phyloP scores from a whole-genome alignment of 2,888 invertebrate genomes.

The Lasioglossum zephyrum region DNA sequence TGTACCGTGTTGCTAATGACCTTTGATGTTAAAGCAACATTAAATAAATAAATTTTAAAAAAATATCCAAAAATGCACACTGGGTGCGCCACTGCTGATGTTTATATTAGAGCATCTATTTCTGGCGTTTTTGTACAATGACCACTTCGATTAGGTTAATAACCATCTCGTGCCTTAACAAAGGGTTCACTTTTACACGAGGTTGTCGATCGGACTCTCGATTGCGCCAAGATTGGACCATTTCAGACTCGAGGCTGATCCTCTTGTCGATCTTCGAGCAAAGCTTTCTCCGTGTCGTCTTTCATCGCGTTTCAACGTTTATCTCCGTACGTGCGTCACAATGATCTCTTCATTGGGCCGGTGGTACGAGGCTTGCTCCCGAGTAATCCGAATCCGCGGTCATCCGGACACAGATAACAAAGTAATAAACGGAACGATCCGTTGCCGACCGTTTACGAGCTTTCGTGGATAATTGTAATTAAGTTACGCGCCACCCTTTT shows the following conservation, averaged over 20 bases:
- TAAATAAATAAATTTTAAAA: too few species aligned
- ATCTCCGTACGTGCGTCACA: constrained; percentile 35
- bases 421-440: constrained; percentile 6
- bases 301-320: constrained; percentile 30
- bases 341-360: constrained; percentile 35
- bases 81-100: too few species aligned
- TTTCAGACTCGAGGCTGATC: not conserved
- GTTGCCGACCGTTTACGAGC: not conserved
- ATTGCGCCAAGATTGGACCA: too few species aligned
- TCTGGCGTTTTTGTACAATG: not conserved
- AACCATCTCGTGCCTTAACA: not conserved
- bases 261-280: not conserved
- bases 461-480: constrained; percentile 24
- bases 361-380: not conserved
- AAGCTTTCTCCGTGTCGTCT: constrained; percentile 46
- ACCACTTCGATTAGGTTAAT: not conserved
- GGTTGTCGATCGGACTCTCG: not conserved
- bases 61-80: too few species aligned
- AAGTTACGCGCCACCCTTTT: not conserved
- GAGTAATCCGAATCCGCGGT: constrained; percentile 37
- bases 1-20: too few species aligned
- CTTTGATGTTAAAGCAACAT: too few species aligned
- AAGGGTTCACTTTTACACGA: not conserved
- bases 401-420: constrained; percentile 48
- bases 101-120: not conserved